Base-by-base conservation (phyloP, 2,113 vertebrate genomes). In the Falcunculus frontatus region DNA sequence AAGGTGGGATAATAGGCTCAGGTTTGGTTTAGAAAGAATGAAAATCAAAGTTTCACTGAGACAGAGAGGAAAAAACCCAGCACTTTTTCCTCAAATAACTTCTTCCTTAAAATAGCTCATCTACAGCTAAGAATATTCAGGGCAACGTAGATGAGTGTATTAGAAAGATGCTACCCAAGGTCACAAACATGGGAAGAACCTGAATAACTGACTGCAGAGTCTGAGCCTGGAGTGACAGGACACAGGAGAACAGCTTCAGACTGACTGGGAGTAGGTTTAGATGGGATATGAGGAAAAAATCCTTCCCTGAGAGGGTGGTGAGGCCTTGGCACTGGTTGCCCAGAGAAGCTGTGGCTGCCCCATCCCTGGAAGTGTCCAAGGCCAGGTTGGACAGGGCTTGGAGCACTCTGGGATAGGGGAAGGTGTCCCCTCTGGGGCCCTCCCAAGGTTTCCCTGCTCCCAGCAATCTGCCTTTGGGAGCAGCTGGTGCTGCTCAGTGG, bases 381-480 rank as follows among this genome's bases (percentile, higher is more conserved):
- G 22, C 18, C 10, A 2, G 56, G 12, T 0, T 56, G 42, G 62
- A 60, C 1, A 4, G 62, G 32, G 39, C 8, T 68, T 13, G 62
- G 64, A 70, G 35, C 56, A 56, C 0, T 7, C 49, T 63, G 64
- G 49, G 18, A 1, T 0, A 1, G 42, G 13, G 35, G 56, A 15
- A 77, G 6, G 6, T 63, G 47, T 33, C 35, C 26, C 42, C 26
- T 32, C 15, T 25, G 21, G 1, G 44, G 50, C 35, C 30, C 55
- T 50, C 10, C 22, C 4, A 4, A 16, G 68, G 47, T 30, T 9
- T 41, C 44, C 26, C 7, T 37, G 59, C 74, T 65, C 74, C n/a
- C 10, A 59, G 67, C 59, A 46, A 10, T 23, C 56, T 79, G 33
- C 18, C 67, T 73, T 35, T 30, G 75, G 3, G 6, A 65, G 82